Base-by-base conservation (phyloP, 2,113 vertebrate genomes). In the Camarhynchus parvulus region DNA sequence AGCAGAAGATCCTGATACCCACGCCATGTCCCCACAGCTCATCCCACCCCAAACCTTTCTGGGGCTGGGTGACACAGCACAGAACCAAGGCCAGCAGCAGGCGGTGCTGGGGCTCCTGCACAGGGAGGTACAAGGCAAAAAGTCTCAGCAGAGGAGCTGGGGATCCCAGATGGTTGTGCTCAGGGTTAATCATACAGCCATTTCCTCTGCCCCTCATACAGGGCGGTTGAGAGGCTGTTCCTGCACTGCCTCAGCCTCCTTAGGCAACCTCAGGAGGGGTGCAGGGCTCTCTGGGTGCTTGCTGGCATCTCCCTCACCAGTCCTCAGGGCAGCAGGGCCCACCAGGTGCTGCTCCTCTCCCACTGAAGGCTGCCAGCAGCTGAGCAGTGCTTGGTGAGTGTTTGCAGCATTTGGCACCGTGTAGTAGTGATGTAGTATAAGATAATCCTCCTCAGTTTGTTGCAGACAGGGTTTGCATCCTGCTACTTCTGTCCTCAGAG, bases 21-120 rank as follows among this genome's bases (percentile, higher is more conserved):
- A 24, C 0, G 0, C 42, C 23, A 22, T 1, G 0, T 61, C 30
- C 67, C 41, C 31, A 19, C n/a, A 77, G 74, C 58, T 30, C 37
- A 37, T 37, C 37, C 13, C 28, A 37, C 17, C 53, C 41, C 12
- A 50, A 55, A 49, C 15, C 10, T 72, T 3, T 1, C 55, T 78
- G 56, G 27, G 33, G 11, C 58, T 72, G 49, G 24, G 11, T 49
- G 62, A 47, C 3, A 1, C 62, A 58, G 30, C 10, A 0, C 59
- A 41, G 64, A 94, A 22, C 42, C 61, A 24, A 41, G 50, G 39
- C 67, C 27, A 53, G 30, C 83, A 86, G 76, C 42, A 46, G 46
- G 31, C 0, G 0, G 4, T 52, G 47, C 39, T 68, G 66, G 25
- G 30, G 15, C 24, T 55, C 24, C 31, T 25, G 72, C 19, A 39